Base-by-base conservation (phyloP, 2,888 invertebrate genomes). In the Cryptus viduatorius region DNA sequence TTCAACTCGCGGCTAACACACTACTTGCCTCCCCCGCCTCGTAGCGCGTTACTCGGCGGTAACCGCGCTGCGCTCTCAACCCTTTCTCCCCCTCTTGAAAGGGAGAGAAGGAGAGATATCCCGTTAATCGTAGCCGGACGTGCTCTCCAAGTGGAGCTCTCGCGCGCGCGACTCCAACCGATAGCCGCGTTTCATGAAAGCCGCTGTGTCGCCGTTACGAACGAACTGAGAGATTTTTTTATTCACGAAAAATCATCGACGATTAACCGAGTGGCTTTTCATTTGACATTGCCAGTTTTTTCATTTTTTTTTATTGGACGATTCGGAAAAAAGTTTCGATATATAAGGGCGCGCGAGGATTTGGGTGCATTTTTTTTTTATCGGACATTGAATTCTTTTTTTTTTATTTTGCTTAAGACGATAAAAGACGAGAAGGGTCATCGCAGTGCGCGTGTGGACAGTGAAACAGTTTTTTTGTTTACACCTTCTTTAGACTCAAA, bases 51-150 rank as follows among this genome's bases (percentile, higher is more conserved):
- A 31, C 61, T 61, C 61, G 61, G 61, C 14, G 37, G 37, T 37
- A 37, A 61, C 76, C 24, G 82, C 69, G 76, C 78, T 10, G 75
- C 56, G 37, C 37, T 37, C 37, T 71, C 79, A 78, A 82, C 78
- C 82, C 82, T 76, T 82, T 75, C 79, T 61, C 76, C 79, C 78
- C 72, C 75, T 67, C 73, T 46, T 46, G 69, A 64, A 56, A 75
- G 69, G 78, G 78, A 78, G 78, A 82, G 76, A 78, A 79, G 72
- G 79, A 82, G 82, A 83, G 84, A 71, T 79, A 56, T 78, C 81
- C 77, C 85, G 80, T 84, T 80, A 79, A 84, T 81, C 77, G 77
- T 75, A 76, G 86, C 84, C 81, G 84, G 82, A 85, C 83, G 84
- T 76, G 85, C 78, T 82, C 75, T 79, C 82, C 79, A 77, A 82